A percentile compares a stretch with the other conserved stretches of the same genome.
Conservation (phyloP, 2,888 invertebrate species). For the Eristalis pertinax region DNA sequence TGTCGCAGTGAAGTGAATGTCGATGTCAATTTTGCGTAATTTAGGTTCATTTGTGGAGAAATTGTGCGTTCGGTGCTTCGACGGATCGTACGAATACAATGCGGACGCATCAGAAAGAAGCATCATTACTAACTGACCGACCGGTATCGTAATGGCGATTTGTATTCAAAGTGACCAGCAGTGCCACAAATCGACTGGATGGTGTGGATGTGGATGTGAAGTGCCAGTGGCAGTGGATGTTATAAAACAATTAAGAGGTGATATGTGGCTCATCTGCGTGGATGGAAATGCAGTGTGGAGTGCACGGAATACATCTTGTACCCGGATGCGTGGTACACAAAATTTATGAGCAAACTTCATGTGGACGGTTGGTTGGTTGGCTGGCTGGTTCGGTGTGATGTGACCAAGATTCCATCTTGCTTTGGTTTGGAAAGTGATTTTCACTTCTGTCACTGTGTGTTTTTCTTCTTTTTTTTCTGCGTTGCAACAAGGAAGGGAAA, state of each 20-base stretch:
- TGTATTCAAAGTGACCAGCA: conserved; percentile 56
- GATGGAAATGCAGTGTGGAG: conserved; percentile 25
- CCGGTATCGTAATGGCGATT: conserved; percentile 38
- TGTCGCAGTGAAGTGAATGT: conserved; percentile 37
- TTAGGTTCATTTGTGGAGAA: conserved; percentile 54
- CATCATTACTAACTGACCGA: conserved; percentile 45
- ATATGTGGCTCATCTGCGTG: conserved; percentile 54
- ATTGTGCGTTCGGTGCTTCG: conserved; percentile 57
- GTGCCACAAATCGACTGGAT: conserved; percentile 34
- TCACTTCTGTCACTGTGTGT: background rate
- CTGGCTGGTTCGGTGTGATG: background rate
- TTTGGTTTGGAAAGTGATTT: background rate
- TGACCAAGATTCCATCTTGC: background rate
- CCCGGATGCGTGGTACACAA: background rate
- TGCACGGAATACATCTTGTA: background rate
- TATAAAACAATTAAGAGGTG: conserved; percentile 61
- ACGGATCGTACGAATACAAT: conserved; percentile 6
- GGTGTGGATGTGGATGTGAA: conserved; percentile 1
- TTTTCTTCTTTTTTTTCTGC: background rate
- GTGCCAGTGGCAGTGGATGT: conserved; percentile 3
- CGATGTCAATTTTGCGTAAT: conserved; percentile 64
- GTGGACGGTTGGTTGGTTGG: background rate
- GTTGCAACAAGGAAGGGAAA: background rate
- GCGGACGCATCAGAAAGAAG: conserved; percentile 60
- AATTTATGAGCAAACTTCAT: background rate